A percentile compares a stretch with the other conserved stretches of the same genome.
phyloP scores from a whole-genome alignment of 2,797 vertebrate genomes.

The Heteromormyrus szaboi region DNA sequence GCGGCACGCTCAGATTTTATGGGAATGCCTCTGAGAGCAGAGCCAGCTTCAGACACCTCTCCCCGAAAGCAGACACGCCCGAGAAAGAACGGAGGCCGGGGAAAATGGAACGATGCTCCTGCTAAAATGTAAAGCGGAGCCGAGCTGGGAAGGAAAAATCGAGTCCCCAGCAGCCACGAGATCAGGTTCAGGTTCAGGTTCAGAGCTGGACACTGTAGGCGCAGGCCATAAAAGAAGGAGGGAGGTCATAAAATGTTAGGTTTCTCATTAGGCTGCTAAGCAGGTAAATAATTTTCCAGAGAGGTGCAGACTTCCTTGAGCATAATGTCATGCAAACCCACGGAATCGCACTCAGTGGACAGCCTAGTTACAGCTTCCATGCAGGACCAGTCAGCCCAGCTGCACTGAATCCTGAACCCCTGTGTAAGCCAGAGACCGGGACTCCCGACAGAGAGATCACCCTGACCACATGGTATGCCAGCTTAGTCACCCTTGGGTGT shows the following conservation, averaged over 20 bases:
- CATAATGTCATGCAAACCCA: not conserved
- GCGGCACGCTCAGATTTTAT: not conserved
- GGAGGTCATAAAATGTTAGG: not conserved
- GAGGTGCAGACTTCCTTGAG: not conserved
- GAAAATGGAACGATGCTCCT: not conserved
- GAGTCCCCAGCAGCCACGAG: not conserved
- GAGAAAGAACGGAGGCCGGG: not conserved
- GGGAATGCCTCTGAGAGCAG: not conserved
- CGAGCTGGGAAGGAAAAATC: not conserved
- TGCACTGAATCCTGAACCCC: not conserved
- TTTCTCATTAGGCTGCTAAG: not conserved
- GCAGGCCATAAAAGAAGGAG: not conserved
- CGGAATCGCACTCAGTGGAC: not conserved
- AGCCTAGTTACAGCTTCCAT: not conserved
- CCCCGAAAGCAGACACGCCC: not conserved
- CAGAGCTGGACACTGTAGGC: not conserved
- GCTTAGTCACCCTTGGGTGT: not conserved
- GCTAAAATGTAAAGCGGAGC: not conserved
- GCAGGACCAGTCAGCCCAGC: not conserved
- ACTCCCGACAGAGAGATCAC: not conserved
- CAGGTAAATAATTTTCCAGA: conserved; percentile 5
- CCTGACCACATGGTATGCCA: not conserved
- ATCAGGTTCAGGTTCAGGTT: not conserved
- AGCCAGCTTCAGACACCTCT: not conserved
- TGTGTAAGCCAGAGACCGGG: not conserved